These are phyloP conservation scores for Drosophila nr. perissopoda DNA, from an alignment of 2,888 invertebrate genomes.

Conservation along the genomic window DNA sequence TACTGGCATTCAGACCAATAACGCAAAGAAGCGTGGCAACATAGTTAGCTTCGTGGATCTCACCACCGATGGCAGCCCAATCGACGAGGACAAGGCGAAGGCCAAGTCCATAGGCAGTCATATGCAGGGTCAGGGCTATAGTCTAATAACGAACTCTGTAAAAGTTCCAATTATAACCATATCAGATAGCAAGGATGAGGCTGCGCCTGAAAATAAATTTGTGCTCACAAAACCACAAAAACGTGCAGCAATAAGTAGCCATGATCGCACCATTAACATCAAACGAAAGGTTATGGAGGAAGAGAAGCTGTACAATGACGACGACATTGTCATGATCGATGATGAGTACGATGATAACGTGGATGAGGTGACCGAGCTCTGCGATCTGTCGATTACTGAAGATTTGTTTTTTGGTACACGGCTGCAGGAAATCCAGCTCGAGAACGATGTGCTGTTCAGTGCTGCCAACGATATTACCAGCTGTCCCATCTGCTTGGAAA, in stretches of 20 bases:
- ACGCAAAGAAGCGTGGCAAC: constrained; percentile 47
- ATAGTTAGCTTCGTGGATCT: constrained; percentile 75
- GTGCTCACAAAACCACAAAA: neutral
- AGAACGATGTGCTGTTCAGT: constrained; percentile 77
- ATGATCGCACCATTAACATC: constrained; percentile 76
- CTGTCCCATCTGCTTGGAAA: constrained; percentile 83
- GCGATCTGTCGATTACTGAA: constrained; percentile 81
- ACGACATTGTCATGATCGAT: constrained; percentile 82
- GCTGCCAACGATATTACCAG: constrained; percentile 80
- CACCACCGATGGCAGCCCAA: constrained; percentile 7
- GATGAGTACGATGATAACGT: constrained; percentile 65
- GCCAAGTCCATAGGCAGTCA: neutral
- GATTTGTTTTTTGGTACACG: constrained; percentile 83
- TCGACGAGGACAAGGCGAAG: constrained; percentile 15
- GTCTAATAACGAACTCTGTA: constrained; percentile 46
- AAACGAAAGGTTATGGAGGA: constrained; percentile 83
- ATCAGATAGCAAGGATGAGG: constrained; percentile 69
- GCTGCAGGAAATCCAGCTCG: constrained; percentile 79
- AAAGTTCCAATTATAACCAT: constrained; percentile 59
- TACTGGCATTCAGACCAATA: constrained; percentile 29
- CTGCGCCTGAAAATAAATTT: neutral
- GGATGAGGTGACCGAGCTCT: constrained; percentile 61
- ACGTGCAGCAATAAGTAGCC: constrained; percentile 45
- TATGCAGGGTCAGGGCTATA: constrained; percentile 69
- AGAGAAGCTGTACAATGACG: constrained; percentile 57